Percentiles rank a stretch among this genome's conserved stretches.
phyloP scores from a whole-genome alignment of 2,113 vertebrate species.

The Vicugna pacos region DNA sequence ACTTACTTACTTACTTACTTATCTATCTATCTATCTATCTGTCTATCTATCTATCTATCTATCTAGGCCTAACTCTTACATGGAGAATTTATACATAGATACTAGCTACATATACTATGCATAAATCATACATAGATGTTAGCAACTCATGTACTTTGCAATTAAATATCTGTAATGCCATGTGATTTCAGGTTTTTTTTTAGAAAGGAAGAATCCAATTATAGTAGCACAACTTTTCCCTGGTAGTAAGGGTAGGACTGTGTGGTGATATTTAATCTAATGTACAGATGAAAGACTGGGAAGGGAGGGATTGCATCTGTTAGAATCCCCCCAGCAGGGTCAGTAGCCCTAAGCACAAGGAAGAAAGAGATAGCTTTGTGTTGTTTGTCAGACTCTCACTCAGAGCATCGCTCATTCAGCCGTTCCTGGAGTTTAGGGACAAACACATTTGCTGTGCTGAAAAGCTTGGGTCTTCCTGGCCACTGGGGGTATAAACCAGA shows the following conservation, averaged over 20 bases:
- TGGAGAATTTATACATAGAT: slow-evolving; percentile 52
- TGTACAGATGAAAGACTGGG: neutral
- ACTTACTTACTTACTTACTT: neutral
- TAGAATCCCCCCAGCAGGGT: neutral
- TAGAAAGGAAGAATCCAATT: neutral
- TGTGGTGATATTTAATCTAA: slow-evolving; percentile 35
- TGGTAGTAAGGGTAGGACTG: neutral
- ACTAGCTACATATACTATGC: slow-evolving; percentile 31
- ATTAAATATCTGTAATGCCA: neutral
- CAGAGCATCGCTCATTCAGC: neutral
- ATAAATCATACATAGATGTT: slow-evolving; percentile 35
- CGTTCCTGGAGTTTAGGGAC: neutral
- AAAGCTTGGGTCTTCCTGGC: neutral
- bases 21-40: slow-evolving; percentile 32
- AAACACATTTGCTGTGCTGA: neutral
- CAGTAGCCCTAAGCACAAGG: neutral
- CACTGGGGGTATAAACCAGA: neutral
- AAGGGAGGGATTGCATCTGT: neutral
- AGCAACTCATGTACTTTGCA: slow-evolving; percentile 39
- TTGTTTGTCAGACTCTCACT: neutral
- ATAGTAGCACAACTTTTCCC: slow-evolving; percentile 14
- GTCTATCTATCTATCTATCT: slow-evolving; percentile 39
- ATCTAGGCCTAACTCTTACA: slow-evolving; percentile 47
- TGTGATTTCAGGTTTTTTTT: slow-evolving; percentile 31
- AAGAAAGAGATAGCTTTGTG: neutral